Conservation (phyloP, 1,140 invertebrate genomes). For the Sitodiplosis mosellana region DNA sequence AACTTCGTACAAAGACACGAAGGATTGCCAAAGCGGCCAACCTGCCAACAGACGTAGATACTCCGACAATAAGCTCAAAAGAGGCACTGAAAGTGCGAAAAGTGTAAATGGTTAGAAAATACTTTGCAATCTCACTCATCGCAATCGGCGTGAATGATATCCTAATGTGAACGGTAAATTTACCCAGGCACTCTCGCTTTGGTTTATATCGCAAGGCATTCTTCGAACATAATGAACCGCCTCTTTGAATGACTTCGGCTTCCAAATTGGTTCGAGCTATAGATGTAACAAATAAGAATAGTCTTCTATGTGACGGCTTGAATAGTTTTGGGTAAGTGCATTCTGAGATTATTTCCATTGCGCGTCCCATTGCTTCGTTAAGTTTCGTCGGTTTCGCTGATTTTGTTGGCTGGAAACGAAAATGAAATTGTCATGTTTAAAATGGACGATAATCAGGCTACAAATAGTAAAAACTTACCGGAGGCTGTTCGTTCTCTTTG, state of each 20-base stretch:
- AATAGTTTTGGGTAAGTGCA: constrained; percentile 33
- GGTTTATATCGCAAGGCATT: constrained; percentile 43
- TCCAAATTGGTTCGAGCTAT: constrained; percentile 85
- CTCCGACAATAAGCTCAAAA: constrained; percentile 71
- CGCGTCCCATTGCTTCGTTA: constrained; percentile 59
- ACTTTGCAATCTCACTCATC: too few relatives aligned
- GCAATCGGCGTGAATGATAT: too few relatives aligned
- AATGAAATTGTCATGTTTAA: too few relatives aligned
- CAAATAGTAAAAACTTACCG: constrained; percentile 26
- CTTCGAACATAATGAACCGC: constrained; percentile 47
- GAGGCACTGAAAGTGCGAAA: constrained; percentile 51
- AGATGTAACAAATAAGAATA: constrained; percentile 78
- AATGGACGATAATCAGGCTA: too few relatives aligned
- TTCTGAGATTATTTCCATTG: constrained; percentile 87
- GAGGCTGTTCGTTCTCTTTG: constrained; percentile 43
- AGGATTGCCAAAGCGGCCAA: constrained; percentile 44
- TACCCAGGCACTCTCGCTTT: constrained; percentile 74
- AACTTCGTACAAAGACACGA: constrained; percentile 39
- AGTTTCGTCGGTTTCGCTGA: constrained; percentile 39
- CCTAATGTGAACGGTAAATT: constrained; percentile 6
- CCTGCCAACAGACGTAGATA: constrained; percentile 55
- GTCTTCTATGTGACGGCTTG: constrained; percentile 48
- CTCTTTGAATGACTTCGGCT: constrained; percentile 73
- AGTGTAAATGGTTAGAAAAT: background rate
- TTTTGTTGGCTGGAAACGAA: too few relatives aligned